Evolutionary conservation across 2,888 invertebrate species (phyloP), one percentile per base, ranked within the genome.

Genomic region (Agelastica alni): DNA sequence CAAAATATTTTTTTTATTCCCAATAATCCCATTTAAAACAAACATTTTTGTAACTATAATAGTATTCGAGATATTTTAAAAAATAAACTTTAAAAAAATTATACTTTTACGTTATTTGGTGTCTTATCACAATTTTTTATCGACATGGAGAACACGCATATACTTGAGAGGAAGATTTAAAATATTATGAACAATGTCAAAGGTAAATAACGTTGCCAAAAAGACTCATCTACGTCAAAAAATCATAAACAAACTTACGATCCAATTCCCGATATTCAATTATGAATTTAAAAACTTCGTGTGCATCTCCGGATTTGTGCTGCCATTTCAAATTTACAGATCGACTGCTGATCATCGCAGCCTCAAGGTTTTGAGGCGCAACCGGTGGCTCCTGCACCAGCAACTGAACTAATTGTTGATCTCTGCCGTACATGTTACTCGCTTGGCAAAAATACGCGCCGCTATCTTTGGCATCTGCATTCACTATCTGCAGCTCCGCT

Each of bases 401-500:
- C 30, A 90, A 77, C 65, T 87, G 86, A 16, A 89, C 86, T 59
- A 86, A 73, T 65, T 88, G 87, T 71, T 90, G 88, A 70, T 85
- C 85, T 52, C 85, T 81, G 3, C 86, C 87, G 64, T 86, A 87
- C 65, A 86, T 80, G 74, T 91, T 91, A 71, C 84, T 86, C 13
- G 90, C 89, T 64, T 86, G 86, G 68, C 91, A 91, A 65, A 88
- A 87, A 71, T 90, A 91, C 1, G 88, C 84, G 0, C 89, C 90
- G 62, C 86, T 87, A 68, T 91, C 89, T 9, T 80, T 79, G 30
- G 88, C 82, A 66, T 85, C 86, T 1, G 87, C 84, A 12, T 84
- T 84, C 14, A 82, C 81, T 48, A 91, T 84, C 74, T 86, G 85
- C 59, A 91, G 72, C 67, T 87, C 86, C 0, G 89, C 88, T 10